Percentiles rank a stretch among this genome's conserved stretches.
Evolutionary conservation across 37 sponge, comb jelly and placozoan genomes (phyloP).

Genomic region (Spongia lamella): DNA sequence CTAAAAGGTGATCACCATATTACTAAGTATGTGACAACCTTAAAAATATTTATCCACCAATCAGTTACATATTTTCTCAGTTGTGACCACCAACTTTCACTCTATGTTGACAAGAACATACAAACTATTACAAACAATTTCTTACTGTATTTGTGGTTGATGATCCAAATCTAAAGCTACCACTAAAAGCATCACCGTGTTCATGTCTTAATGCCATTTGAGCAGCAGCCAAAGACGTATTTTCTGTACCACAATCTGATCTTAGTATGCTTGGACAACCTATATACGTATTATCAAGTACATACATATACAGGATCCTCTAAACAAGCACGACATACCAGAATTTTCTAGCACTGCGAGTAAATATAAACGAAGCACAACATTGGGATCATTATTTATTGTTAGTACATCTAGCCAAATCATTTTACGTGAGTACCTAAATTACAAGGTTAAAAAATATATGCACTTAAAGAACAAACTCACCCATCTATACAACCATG

Average conservation of each 20-base stretch:
- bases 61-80: constrained; percentile 3
- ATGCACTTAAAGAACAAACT: too few species aligned
- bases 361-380: too few species aligned
- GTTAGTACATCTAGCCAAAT: too few species aligned
- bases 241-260: constrained; percentile 24
- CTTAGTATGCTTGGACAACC: constrained; percentile 12
- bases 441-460: too few species aligned
- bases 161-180: constrained; percentile 16
- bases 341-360: too few species aligned
- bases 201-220: constrained; percentile 23
- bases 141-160: constrained; percentile 32
- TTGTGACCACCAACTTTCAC: constrained; percentile 16
- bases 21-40: neutral
- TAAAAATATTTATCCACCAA: constrained; percentile 29
- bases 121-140: neutral
- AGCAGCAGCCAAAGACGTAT: constrained; percentile 2
- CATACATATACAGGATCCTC: too few species aligned
- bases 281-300: too few species aligned
- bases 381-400: too few species aligned
- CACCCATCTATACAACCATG: too few species aligned
- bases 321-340: too few species aligned
- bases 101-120: neutral
- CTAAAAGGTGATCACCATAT: neutral
- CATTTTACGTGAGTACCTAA: too few species aligned
- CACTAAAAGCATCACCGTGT: constrained; percentile 16